Evolutionary conservation across 1,140 invertebrate genomes (phyloP), one percentile per base, ranked within the genome.

Genomic region (Pteromalus puparum): DNA sequence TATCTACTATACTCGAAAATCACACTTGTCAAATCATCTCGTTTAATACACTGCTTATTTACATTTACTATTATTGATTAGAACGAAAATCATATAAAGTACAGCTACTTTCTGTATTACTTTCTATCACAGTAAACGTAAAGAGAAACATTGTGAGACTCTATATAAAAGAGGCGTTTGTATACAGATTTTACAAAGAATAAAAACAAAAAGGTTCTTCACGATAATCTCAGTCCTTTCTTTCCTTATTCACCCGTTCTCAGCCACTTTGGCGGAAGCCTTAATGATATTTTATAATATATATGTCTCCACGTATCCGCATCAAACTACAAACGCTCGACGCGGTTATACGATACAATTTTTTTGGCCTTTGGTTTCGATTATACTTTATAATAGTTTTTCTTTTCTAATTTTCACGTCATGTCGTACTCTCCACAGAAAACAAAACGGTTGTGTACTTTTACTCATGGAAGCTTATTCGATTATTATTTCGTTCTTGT

Each of bases 161-260:
- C 6, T 7, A 6, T 61, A n/a, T 21, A 61, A 61, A 61, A 5
- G 21, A 61, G 53, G 15, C 3, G 7, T 21, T 61, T 61, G 53
- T 61, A 15, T 18, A 61, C 21, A 61, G 21, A 61, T n/a, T 21
- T 61, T 61, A n/a, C 18, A 26, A 48, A 30, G 24, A 80, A n/a
- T 38, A 68, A 68, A 79, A 68, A 78, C n/a, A 18, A 68, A 67
- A 42, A 80, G 6, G 0, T 68, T 9, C 4, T 42, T 80, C 5
- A 77, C 26, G 48, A 67, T 24, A 61, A 42, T 65, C 68, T 84
- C 68, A 79, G 67, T 83, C 38, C 67, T 84, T 6, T 53, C 61
- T 79, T 79, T 30, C 53, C 53, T 48, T 68, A 68, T 24, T 61
- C 53, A 67, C 24, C 72, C 24, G 9, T 77, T 46, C 61, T 72